These are phyloP conservation scores for Tinamus guttatus DNA, from an alignment of 2,113 vertebrate genomes.

Conservation along the genomic window DNA sequence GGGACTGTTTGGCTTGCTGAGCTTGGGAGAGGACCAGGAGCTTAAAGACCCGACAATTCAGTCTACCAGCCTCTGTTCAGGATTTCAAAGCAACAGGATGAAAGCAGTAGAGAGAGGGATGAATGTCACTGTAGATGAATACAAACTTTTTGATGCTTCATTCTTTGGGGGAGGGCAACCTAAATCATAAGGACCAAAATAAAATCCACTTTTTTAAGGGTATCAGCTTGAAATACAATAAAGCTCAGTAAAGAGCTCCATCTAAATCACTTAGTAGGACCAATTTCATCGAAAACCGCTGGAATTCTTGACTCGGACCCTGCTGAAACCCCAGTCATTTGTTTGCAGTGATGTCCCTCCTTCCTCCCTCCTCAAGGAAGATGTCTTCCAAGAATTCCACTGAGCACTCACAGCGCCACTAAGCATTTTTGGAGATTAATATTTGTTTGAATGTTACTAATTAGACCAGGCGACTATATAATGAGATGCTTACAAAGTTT, in stretches of 20 bases:
- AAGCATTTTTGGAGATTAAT: slow-evolving; percentile 52
- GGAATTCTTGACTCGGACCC: neutral
- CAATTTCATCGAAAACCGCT: neutral
- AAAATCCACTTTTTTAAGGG: neutral
- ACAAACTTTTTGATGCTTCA: neutral
- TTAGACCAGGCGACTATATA: slow-evolving; percentile 62
- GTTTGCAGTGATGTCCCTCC: neutral
- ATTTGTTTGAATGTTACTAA: slow-evolving; percentile 61
- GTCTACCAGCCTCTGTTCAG: neutral
- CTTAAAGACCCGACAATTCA: neutral
- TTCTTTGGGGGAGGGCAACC: neutral
- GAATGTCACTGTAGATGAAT: neutral
- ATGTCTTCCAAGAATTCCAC: slow-evolving; percentile 14
- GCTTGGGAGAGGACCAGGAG: neutral
- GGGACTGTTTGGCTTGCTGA: neutral
- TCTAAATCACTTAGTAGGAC: neutral
- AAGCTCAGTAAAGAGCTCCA: neutral
- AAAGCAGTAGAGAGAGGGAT: neutral
- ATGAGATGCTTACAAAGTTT: slow-evolving; percentile 70
- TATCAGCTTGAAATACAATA: neutral
- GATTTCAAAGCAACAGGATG: neutral
- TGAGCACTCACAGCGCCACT: neutral
- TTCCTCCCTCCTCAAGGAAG: neutral
- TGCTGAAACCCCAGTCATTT: neutral
- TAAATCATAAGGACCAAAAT: neutral